A percentile compares a stretch with the other conserved stretches of the same genome.
phyloP scores from a whole-genome alignment of 1,140 invertebrate species.

The Lycorma delicatula region DNA sequence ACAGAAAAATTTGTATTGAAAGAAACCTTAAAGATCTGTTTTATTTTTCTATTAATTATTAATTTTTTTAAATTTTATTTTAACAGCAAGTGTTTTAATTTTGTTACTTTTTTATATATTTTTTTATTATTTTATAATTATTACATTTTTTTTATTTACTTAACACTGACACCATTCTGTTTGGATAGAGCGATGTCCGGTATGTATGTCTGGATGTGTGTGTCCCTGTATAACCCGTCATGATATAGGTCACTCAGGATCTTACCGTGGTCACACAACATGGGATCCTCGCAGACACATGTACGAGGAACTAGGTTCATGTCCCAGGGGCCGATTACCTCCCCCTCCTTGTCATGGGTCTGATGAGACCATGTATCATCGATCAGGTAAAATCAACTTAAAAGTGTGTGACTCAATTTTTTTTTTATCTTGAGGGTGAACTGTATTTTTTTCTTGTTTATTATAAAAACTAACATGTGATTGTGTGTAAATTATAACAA shows the following conservation, averaged over 20 bases:
- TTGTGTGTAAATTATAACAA: no score
- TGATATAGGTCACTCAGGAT: slow-evolving; percentile 25
- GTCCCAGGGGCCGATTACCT: slow-evolving; percentile 46
- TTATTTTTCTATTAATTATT: no score
- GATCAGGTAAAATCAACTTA: slow-evolving; percentile 30
- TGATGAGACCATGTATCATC: slow-evolving; percentile 45
- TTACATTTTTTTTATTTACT: slow-evolving; percentile 6
- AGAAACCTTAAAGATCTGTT: no score
- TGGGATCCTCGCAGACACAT: slow-evolving; percentile 79
- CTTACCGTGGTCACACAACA: slow-evolving; percentile 44
- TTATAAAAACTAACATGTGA: no score
- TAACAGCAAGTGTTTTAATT: slow-evolving; percentile 31
- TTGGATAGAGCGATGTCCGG: background rate
- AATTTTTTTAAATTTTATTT: background rate
- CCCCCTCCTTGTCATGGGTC: slow-evolving; percentile 40
- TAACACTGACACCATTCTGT: slow-evolving; percentile 6
- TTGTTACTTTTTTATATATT: slow-evolving; percentile 18
- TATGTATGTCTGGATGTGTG: background rate
- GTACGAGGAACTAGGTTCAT: slow-evolving; percentile 66
- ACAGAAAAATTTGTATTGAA: no score
- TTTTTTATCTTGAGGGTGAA: no score
- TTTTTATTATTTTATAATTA: slow-evolving; percentile 12
- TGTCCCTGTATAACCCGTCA: background rate
- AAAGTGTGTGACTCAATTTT: no score
- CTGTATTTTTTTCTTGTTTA: no score